phyloP scores from a whole-genome alignment of 2,888 invertebrate genomes.

The Monoplex corrugatus region DNA sequence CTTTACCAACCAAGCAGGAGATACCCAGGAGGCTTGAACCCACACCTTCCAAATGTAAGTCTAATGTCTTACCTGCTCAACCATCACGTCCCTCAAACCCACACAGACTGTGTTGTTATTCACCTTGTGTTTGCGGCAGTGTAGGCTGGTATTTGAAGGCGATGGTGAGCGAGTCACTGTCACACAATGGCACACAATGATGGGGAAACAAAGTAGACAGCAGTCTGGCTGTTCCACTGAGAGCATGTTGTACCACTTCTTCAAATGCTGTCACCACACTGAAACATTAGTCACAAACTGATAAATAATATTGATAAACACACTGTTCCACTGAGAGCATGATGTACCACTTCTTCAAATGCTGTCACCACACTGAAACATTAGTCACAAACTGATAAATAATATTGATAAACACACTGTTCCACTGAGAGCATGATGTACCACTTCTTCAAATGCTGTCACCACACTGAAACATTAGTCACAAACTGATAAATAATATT shows the following conservation, averaged over 20 bases:
- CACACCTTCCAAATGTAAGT: too few species aligned
- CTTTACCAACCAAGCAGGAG: too few species aligned
- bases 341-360: too few species aligned
- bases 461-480: conserved; percentile 29
- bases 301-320: not conserved
- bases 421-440: too few species aligned
- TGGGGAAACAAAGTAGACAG: conserved; percentile 78
- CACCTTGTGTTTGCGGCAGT: conserved; percentile 66
- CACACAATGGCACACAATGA: conserved; percentile 80
- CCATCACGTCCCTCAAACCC: too few species aligned
- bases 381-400: not conserved
- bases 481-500: not conserved
- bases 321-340: too few species aligned
- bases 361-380: conserved; percentile 12
- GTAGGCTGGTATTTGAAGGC: conserved; percentile 76
- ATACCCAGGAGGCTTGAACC: too few species aligned
- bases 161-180: conserved; percentile 75
- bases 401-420: not conserved
- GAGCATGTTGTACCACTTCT: conserved; percentile 74
- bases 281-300: conserved; percentile 47
- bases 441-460: too few species aligned
- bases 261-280: conserved; percentile 79
- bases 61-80: too few species aligned
- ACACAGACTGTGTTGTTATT: not conserved
- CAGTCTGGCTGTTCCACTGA: conserved; percentile 78